Base-by-base conservation (phyloP, 2,888 invertebrate genomes). In the Microplitis deprimator region DNA sequence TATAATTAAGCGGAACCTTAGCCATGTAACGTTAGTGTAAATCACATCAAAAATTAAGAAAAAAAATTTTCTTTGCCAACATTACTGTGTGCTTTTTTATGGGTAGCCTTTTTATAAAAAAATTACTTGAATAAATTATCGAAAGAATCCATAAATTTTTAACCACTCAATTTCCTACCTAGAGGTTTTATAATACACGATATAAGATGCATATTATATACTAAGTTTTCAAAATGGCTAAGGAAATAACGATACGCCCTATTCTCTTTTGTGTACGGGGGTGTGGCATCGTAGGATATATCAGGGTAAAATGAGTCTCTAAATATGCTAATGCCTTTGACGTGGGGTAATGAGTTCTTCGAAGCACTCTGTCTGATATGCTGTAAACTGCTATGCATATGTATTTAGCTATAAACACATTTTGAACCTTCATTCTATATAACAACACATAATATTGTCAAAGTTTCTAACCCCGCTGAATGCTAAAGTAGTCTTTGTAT, bases 381-480 rank as follows among this genome's bases (percentile, higher is more conserved):
- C 81, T 82, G 83, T 83, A 74, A 76, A 79, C 85, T 85, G 85
- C 87, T 86, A 88, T 88, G 88, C 88, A 88, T 89, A 87, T 86
- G 88, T 87, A 89, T 88, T 87, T 85, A 85, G 86, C 84, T 84
- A 88, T 89, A 89, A 89, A 89, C 87, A 86, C 87, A 84, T 86
- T 83, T 86, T 83, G 83, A 85, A 87, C 4, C 29, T 87, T 50
- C 84, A 83, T 83, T 84, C 77, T 78, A 79, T 78, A 79, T 17
- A 68, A 79, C 50, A 8, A 13, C 8, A 50, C 50, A 50, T 50
- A 50, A 78, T 76, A 73, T 73, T 77, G 62, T 41, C 68, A 75
- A 79, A 77, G 75, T 61, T 75, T 65, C 76, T 50, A 62, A 67
- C 29, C 29, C 29, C 29, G 29, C 29, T 29, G 29, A 29, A 29